phyloP scores from a whole-genome alignment of 2,888 invertebrate species.

The Thyatira batis region DNA sequence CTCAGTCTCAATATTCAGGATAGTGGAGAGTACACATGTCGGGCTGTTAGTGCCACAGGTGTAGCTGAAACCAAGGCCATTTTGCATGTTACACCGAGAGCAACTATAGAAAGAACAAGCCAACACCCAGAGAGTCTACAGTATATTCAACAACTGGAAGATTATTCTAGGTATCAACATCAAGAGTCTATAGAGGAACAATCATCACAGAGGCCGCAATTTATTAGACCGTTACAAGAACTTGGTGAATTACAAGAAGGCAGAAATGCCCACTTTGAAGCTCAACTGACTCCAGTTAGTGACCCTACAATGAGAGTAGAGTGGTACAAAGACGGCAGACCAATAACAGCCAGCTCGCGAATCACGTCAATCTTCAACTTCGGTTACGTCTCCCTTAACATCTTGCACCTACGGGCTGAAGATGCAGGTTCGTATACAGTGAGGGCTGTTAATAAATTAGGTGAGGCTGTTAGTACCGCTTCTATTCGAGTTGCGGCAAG shows the following conservation, averaged over 20 bases:
- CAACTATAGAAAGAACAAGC: conserved; percentile 92
- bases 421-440: conserved; percentile 97
- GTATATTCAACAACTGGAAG: conserved; percentile 94
- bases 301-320: conserved; percentile 97
- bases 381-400: conserved; percentile 99
- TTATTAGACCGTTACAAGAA: conserved; percentile 93
- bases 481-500: conserved; percentile 88
- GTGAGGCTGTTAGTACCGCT: conserved; percentile 94
- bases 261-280: conserved; percentile 96
- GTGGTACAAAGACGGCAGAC: conserved; percentile 97
- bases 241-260: conserved; percentile 94
- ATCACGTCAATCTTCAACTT: conserved; percentile 99
- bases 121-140: conserved; percentile 96
- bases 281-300: conserved; percentile 94
- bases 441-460: conserved; percentile 94
- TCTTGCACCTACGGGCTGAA: conserved; percentile 98
- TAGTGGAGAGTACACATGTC: conserved; percentile 94
- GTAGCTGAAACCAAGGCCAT: conserved; percentile 92
- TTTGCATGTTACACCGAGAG: conserved; percentile 90
- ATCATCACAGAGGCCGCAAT: conserved; percentile 90
- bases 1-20: conserved; percentile 93
- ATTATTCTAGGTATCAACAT: conserved; percentile 93
- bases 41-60: conserved; percentile 93
- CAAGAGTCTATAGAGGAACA: conserved; percentile 92
- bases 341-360: conserved; percentile 98